phyloP scores from a whole-genome alignment of 2,113 vertebrate species.

The Campylorhamphus procurvoides region DNA sequence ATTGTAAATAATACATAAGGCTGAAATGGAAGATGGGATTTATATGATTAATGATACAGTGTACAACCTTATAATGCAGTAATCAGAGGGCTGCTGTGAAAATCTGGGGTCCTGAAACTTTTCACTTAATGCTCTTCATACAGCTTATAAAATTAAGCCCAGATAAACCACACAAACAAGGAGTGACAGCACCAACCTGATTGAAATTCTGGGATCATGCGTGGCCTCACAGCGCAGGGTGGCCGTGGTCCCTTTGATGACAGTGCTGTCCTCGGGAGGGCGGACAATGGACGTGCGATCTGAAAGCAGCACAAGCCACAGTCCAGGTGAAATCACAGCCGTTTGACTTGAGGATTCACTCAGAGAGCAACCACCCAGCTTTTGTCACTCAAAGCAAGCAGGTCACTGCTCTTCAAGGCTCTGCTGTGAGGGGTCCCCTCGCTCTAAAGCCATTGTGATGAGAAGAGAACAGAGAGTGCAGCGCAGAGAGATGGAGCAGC shows the following conservation, averaged over 20 bases:
- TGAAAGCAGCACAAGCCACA: slow-evolving; percentile 70
- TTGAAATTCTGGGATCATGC: slow-evolving; percentile 86
- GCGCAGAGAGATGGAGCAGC: background rate
- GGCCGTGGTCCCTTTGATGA: slow-evolving; percentile 95
- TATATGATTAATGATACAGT: slow-evolving; percentile 58
- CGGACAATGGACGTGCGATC: slow-evolving; percentile 86
- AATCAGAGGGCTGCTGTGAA: slow-evolving; percentile 20
- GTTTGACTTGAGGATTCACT: background rate
- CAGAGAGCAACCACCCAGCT: background rate
- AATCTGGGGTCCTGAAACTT: slow-evolving; percentile 31
- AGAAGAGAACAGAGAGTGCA: background rate
- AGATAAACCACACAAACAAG: background rate
- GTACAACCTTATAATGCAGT: slow-evolving; percentile 9
- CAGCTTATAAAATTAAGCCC: slow-evolving; percentile 4
- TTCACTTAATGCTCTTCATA: background rate
- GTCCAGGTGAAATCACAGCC: background rate
- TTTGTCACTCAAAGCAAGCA: background rate
- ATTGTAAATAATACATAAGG: slow-evolving; percentile 76
- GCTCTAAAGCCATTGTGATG: background rate
- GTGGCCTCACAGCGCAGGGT: slow-evolving; percentile 83
- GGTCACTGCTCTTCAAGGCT: background rate
- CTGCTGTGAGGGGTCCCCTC: background rate
- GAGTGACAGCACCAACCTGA: slow-evolving; percentile 76
- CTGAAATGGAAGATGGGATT: slow-evolving; percentile 58
- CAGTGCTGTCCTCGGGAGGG: slow-evolving; percentile 86